Evolutionary conservation across 2,797 vertebrate genomes (phyloP), one percentile per base, ranked within the genome.

Genomic region (Syndactyla subalaris): DNA sequence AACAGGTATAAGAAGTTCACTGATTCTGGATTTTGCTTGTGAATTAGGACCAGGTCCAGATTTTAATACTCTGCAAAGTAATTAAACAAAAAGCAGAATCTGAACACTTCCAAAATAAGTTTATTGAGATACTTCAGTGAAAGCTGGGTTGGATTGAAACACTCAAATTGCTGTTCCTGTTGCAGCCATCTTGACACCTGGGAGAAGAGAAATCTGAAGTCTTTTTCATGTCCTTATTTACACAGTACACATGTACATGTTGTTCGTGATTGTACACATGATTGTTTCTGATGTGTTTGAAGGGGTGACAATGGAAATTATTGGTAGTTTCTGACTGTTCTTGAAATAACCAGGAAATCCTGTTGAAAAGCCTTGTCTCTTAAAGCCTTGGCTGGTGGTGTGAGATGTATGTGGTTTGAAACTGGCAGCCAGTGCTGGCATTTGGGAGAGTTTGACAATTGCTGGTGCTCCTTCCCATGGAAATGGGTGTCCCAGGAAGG

Each of bases 211-310:
- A 86, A 74, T 74, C 4, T 10, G 5, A 80, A 66, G 13, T 84
- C 8, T n/a, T 70, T 63, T 43, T 36, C 4, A 1, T 32, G 22
- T 66, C 34, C 23, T 51, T 74, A 66, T 49, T 71, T 48, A 39
- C 24, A 18, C 0, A 0, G 5, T 21, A 32, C 22, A 21, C 5
- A 0, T 27, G 13, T 19, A 38, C 43, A 8, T 32, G 12, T 11
- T 59, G 39, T 63, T 24, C 9, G 0, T 23, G 27, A 14, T 20
- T 55, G 24, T 63, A 57, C 23, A 16, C 0, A 0, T 26, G 26
- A 15, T 43, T 65, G 22, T 68, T 85, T 70, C 23, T 92, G 30
- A 41, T 62, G 17, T 46, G 18, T 76, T 63, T 65, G 36, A 72
- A 61, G 48, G 26, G 18, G 41, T 16, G 15, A 51, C 41, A 29